These are phyloP conservation scores for Oppia nitens DNA, from an alignment of 1,140 invertebrate genomes.

Conservation along the genomic window DNA sequence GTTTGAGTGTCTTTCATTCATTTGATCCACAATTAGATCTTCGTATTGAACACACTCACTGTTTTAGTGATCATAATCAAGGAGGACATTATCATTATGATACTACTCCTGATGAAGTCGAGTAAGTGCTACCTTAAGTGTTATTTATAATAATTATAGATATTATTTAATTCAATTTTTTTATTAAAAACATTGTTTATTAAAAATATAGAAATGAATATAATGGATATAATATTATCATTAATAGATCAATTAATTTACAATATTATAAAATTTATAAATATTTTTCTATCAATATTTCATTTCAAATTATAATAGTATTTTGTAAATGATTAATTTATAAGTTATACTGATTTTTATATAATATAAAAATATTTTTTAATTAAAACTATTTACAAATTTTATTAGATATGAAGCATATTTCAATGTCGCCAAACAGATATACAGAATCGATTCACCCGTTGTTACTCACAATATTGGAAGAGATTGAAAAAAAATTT, in stretches of 20 bases:
- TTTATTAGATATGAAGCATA: conserved; percentile 69
- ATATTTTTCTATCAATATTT: not conserved
- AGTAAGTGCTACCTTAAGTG: not conserved
- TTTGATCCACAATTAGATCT: conserved; percentile 69
- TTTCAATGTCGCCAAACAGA: conserved; percentile 51
- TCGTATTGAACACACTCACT: conserved; percentile 83
- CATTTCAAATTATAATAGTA: too few relatives aligned
- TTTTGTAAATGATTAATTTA: not conserved
- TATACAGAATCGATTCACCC: conserved; percentile 66
- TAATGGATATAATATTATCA: too few relatives aligned
- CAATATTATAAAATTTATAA: not conserved
- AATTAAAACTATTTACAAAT: conserved; percentile 41
- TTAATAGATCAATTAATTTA: too few relatives aligned
- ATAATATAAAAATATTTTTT: not conserved
- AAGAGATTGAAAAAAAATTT: conserved; percentile 22
- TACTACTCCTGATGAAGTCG: conserved; percentile 54
- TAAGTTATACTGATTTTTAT: not conserved
- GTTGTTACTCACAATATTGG: conserved; percentile 33
- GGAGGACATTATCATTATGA: conserved; percentile 93
- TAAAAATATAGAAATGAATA: too few relatives aligned
- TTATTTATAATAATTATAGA: too few relatives aligned
- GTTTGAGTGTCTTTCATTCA: conserved; percentile 70
- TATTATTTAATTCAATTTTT: too few relatives aligned
- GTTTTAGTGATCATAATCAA: conserved; percentile 64
- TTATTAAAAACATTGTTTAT: too few relatives aligned